Conservation (phyloP, 2,113 vertebrate species). For the Notechis scutatus region DNA sequence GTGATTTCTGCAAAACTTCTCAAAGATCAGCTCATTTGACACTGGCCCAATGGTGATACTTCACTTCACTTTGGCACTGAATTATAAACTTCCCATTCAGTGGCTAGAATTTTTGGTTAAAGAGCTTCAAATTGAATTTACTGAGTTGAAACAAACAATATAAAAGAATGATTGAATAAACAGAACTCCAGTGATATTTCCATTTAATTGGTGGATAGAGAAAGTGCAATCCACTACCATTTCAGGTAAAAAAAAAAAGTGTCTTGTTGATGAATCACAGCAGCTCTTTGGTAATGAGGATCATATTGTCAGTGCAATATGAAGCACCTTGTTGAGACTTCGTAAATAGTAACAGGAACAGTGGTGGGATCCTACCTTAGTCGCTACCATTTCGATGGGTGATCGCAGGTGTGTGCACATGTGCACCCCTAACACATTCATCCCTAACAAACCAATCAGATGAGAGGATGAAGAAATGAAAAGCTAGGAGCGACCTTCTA, state of each 20-base stretch:
- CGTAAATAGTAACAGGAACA: background rate
- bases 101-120: background rate
- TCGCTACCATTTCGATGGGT: no score
- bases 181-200: background rate
- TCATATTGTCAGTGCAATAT: background rate
- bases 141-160: background rate
- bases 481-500: no score
- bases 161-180: background rate
- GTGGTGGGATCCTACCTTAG: no score
- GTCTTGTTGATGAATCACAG: background rate
- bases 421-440: no score
- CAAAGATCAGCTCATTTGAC: conserved; percentile 15
- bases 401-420: no score
- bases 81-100: background rate
- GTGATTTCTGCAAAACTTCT: background rate
- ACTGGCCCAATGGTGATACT: background rate
- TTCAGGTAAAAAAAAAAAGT: background rate
- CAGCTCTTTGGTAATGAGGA: background rate
- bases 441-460: no score
- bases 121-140: background rate
- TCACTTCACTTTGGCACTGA: background rate
- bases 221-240: background rate
- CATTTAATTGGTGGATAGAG: background rate
- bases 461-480: no score
- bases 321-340: background rate